A percentile compares a stretch with the other conserved stretches of the same genome.
Conservation (phyloP, 2,888 invertebrate genomes). For the Celastrina argiolus region DNA sequence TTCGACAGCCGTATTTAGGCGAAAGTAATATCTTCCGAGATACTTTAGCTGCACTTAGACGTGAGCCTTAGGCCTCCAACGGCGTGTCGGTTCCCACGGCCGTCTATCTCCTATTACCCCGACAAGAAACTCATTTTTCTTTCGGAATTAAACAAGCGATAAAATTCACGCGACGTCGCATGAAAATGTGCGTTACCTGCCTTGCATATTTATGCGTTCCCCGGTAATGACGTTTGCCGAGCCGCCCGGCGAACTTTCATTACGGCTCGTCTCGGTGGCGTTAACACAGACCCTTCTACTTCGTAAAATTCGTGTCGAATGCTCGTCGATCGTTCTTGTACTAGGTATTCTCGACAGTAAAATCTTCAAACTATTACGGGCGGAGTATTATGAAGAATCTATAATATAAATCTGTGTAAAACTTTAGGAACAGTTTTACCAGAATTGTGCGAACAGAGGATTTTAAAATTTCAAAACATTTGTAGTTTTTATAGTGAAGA, state of each 20-base stretch:
- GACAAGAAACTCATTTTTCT: slow-evolving; percentile 70
- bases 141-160: slow-evolving; percentile 76
- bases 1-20: slow-evolving; percentile 57
- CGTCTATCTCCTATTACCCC: slow-evolving; percentile 66
- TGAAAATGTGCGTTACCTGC: slow-evolving; percentile 78
- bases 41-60: slow-evolving; percentile 71
- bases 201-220: slow-evolving; percentile 77
- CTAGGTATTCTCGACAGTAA: slow-evolving; percentile 7
- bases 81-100: slow-evolving; percentile 69
- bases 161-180: slow-evolving; percentile 78
- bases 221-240: slow-evolving; percentile 75
- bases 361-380: slow-evolving; percentile 8
- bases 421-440: too few relatives aligned
- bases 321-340: slow-evolving; percentile 59
- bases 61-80: slow-evolving; percentile 49
- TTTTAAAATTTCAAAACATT: too few relatives aligned
- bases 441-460: too few relatives aligned
- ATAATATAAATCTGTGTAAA: too few relatives aligned
- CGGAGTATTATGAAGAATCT: too few relatives aligned
- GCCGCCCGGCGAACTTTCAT: slow-evolving; percentile 62
- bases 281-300: slow-evolving; percentile 59
- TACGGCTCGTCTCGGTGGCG: slow-evolving; percentile 57
- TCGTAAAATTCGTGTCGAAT: slow-evolving; percentile 66
- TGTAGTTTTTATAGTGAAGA: too few relatives aligned
- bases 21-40: slow-evolving; percentile 70